Base-by-base conservation (phyloP, 2,113 vertebrate species). In the Corydoras sp. region DNA sequence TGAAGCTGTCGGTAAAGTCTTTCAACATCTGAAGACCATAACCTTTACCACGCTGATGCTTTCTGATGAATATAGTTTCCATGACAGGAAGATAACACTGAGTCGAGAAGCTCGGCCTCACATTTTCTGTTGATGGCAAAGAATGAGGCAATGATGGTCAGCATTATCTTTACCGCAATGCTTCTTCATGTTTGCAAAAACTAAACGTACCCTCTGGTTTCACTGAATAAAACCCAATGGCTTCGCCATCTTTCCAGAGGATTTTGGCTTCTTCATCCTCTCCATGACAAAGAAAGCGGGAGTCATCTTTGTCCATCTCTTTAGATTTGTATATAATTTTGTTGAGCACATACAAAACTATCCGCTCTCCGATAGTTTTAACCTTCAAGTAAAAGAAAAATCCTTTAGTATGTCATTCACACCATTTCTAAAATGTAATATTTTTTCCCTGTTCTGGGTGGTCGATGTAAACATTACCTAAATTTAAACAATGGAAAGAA, bases 151-250 rank as follows among this genome's bases (percentile, higher is more conserved):
- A 9, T 67, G 3, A 31, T 2, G 14, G 35, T 6, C 55, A 9
- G 51, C n/a, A 9, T 51, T 65, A 24, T 13, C n/a, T 53, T 30
- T 59, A 10, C 56, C 43, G 30, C 2, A 48, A 13, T n/a, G 13
- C 13, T 53, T 10, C 11, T 12, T 14, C 13, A 53, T 53, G 13
- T 2, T 53, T 8, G 5, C n/a, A 59, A 18, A 56, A 55, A 60
- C 2, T 56, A 53, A 18, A 9, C 6, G 10, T 86, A 96, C 95
- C 95, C 90, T 80, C 77, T 71, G 84, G 87, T 85, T 95, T 96
- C 81, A 94, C 91, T 14, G 94, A 97, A 83, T 96, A 98, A 87
- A 96, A 98, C 3, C 93, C 95, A 81, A 96, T 76, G 35, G 95
- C 95, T 66, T 96, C 90, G 81, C 95, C 94, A 75, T 91, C 84